Conservation (phyloP, 2,797 vertebrate genomes). For the Clarias fuscus region DNA sequence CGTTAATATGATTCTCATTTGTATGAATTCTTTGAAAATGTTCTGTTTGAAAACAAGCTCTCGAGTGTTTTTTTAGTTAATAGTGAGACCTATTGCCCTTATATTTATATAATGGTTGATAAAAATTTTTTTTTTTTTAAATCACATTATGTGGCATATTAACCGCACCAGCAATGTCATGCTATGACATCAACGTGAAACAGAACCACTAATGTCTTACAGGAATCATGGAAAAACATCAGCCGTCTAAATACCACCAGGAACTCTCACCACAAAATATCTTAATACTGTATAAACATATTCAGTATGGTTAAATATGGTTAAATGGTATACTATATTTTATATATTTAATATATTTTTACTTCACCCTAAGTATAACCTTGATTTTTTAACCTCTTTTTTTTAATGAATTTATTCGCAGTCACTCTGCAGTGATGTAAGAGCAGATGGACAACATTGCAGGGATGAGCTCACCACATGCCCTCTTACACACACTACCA, state of each 20-base stretch:
- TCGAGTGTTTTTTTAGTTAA: not conserved
- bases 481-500: constrained; percentile 15
- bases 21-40: not conserved
- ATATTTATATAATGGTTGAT: not conserved
- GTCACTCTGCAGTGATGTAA: constrained; percentile 36
- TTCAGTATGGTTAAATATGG: not conserved
- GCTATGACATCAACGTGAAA: not conserved
- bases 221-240: not conserved
- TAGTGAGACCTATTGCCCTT: not conserved
- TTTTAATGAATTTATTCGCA: not conserved
- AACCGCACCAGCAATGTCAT: too few relatives aligned
- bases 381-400: too few relatives aligned
- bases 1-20: not conserved
- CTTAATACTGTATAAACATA: not conserved
- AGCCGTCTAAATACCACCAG: not conserved
- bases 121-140: not conserved
- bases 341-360: too few relatives aligned
- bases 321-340: too few relatives aligned
- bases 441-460: constrained; percentile 37
- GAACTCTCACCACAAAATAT: not conserved
- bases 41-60: not conserved
- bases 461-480: constrained; percentile 37
- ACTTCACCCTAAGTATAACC: not conserved
- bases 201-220: not conserved
- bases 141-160: not conserved